Evolutionary conservation across 2,888 invertebrate genomes (phyloP).

Genomic region (Lithodes maja): DNA sequence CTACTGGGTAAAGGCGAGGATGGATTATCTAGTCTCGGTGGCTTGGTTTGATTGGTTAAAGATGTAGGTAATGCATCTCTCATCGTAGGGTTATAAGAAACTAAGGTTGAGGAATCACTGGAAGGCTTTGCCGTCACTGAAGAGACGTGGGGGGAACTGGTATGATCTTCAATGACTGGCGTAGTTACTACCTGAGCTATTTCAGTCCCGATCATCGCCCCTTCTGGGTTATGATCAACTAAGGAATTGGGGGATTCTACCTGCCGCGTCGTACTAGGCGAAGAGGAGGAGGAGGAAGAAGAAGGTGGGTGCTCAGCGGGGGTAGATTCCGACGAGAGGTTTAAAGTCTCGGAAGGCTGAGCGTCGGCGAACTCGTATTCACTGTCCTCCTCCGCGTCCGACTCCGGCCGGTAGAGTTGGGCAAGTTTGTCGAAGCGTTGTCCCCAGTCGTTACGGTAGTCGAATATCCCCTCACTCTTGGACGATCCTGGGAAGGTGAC

Average conservation of each 20-base stretch:
- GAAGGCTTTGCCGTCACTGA: not conserved
- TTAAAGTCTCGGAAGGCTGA: not conserved
- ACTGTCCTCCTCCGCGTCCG: constrained; percentile 64
- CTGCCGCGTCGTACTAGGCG: not conserved
- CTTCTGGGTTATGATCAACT: not conserved
- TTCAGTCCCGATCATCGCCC: not conserved
- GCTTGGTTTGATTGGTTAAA: not conserved
- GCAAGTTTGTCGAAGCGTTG: constrained; percentile 65
- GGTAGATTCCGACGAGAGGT: not conserved
- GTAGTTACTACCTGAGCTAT: not conserved
- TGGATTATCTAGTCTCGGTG: not conserved
- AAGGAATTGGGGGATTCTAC: constrained; percentile 5
- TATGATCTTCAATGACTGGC: not conserved
- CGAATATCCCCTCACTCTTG: constrained; percentile 50
- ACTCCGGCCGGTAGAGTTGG: constrained; percentile 55
- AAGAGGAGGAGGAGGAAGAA: constrained; percentile 7
- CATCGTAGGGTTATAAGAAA: not conserved
- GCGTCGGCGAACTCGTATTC: constrained; percentile 63
- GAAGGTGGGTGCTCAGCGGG: not conserved
- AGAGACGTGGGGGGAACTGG: not conserved
- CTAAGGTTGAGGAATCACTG: not conserved
- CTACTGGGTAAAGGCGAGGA: constrained; percentile 4
- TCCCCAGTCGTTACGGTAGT: constrained; percentile 67
- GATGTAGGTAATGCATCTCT: not conserved
- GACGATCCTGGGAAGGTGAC: constrained; percentile 34